Conservation (phyloP, 2,888 invertebrate species). For the Cantharis rufa region DNA sequence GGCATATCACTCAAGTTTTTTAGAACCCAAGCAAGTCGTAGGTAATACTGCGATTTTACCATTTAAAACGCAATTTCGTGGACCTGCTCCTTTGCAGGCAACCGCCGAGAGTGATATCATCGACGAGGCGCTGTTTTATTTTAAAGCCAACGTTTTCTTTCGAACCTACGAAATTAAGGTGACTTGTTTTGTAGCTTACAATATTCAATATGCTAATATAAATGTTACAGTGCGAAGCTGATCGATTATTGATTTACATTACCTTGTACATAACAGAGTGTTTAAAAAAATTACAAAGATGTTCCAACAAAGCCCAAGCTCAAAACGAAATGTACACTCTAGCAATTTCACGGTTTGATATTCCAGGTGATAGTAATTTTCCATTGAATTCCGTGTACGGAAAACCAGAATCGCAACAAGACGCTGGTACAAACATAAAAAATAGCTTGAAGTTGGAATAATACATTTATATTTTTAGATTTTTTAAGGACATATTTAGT, state of each 20-base stretch:
- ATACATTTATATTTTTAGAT: slow-evolving; percentile 63
- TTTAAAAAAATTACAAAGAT: slow-evolving; percentile 90
- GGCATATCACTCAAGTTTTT: slow-evolving; percentile 95
- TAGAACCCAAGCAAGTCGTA: slow-evolving; percentile 71
- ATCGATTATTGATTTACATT: slow-evolving; percentile 94
- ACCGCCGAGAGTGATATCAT: slow-evolving; percentile 85
- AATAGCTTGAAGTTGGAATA: neutral
- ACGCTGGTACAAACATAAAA: slow-evolving; percentile 68
- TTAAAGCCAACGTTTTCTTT: slow-evolving; percentile 99
- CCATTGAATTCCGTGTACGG: slow-evolving; percentile 95
- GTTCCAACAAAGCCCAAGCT: slow-evolving; percentile 86
- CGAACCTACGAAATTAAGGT: slow-evolving; percentile 98
- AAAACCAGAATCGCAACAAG: slow-evolving; percentile 76
- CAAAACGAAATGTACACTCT: slow-evolving; percentile 95
- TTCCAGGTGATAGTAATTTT: slow-evolving; percentile 94
- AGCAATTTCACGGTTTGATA: slow-evolving; percentile 92
- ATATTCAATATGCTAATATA: slow-evolving; percentile 14
- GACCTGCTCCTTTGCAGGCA: slow-evolving; percentile 82
- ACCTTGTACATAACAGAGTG: slow-evolving; percentile 98
- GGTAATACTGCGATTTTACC: slow-evolving; percentile 95
- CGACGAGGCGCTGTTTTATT: slow-evolving; percentile 95
- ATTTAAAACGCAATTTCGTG: slow-evolving; percentile 85
- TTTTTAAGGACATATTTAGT: slow-evolving; percentile 89
- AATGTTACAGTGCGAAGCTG: slow-evolving; percentile 84
- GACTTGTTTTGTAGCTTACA: slow-evolving; percentile 25